Base-by-base conservation (phyloP, 2,113 vertebrate species). In the Aplodontia rufa region DNA sequence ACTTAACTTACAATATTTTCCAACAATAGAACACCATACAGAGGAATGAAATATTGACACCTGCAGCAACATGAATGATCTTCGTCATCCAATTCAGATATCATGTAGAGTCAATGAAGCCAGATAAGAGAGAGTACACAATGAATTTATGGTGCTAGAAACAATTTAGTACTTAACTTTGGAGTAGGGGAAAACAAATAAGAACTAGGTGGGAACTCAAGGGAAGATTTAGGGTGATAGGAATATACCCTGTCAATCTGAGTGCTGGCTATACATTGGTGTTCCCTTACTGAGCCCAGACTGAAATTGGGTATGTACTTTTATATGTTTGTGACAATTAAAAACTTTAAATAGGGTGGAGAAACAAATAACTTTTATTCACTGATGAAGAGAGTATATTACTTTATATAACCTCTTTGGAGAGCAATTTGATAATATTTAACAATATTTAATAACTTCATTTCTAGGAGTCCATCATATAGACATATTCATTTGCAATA, bases 351-450 rank as follows among this genome's bases (percentile, higher is more conserved):
- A 47, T 60, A 78, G 20, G 51, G 2, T 40, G 2, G 8, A 30
- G 11, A 95, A 71, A 88, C 30, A 79, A 83, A 42, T 74, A 42
- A 53, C 51, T 55, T 80, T 78, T 85, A 91, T 45, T 94, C 10
- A n/a, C 8, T 26, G 30, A 72, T 72, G 53, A 72, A 68, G 14
- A 47, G 8, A 69, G 3, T 26, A 72, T 45, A 64, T n/a, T n/a
- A 66, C 26, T 40, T 62, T 10, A 10, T 17, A 90, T 51, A 82
- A 74, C 1, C 26, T 79, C 35, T 75, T 82, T 75, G 1, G 37
- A 80, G 42, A 78, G 47, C 45, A 84, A 92, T 87, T 82, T 93
- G 60, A 17, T 72, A 81, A 83, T 66, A 87, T 49, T 69, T 58
- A 79, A 62, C 58, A 88, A 74, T 72, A 87, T 64, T 75, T 60